Percentiles rank a stretch among this genome's conserved stretches.
Conservation (phyloP, 2,113 vertebrate species). For the Camarhynchus parvulus region DNA sequence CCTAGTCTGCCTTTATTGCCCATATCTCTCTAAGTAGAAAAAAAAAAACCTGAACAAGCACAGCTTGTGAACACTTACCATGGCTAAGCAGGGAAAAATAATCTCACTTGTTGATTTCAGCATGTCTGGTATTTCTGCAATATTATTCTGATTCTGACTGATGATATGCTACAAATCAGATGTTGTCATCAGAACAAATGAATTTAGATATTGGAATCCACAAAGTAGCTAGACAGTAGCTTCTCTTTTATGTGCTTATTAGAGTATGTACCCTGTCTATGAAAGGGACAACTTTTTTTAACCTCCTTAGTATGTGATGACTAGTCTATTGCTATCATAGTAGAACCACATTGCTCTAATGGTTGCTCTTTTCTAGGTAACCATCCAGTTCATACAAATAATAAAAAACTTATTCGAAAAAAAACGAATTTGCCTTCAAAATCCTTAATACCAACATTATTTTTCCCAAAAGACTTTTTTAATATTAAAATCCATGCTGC, state of each 20-base stretch:
- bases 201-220: neutral
- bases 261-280: neutral
- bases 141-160: neutral
- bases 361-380: neutral
- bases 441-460: neutral
- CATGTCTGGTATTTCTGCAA: neutral
- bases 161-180: neutral
- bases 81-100: neutral
- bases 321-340: neutral
- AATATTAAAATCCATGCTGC: neutral
- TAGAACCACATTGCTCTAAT: neutral
- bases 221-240: neutral
- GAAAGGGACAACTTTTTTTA: neutral
- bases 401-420: neutral
- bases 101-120: neutral
- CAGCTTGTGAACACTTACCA: neutral
- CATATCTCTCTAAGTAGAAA: neutral
- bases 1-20: neutral
- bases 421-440: neutral
- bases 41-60: neutral
- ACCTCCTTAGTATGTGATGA: neutral
- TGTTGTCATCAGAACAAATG: neutral
- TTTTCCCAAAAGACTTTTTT: rapidly evolving
- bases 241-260: neutral
- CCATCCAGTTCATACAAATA: neutral